Conservation (phyloP, 2,797 vertebrate genomes). For the Phoxinus dragarum region DNA sequence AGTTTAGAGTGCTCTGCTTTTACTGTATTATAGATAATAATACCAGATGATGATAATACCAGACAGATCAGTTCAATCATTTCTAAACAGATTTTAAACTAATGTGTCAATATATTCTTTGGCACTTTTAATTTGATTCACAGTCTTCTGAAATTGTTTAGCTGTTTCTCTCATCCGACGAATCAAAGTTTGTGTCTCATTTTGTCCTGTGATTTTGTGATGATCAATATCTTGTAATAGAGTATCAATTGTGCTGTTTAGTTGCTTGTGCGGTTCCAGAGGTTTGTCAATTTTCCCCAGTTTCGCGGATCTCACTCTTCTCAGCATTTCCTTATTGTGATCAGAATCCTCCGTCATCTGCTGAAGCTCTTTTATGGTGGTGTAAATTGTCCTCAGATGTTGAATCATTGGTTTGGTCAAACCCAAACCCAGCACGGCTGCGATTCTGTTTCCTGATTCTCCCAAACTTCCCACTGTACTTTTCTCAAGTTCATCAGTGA, state of each 20-base stretch:
- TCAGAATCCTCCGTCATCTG: rapidly evolving
- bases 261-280: rapidly evolving
- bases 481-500: not conserved
- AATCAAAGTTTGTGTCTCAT: not conserved
- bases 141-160: not conserved
- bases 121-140: not conserved
- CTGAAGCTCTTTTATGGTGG: not conserved
- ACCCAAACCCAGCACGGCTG: too few relatives aligned
- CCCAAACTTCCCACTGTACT: too few relatives aligned
- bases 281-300: not conserved
- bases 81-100: too few relatives aligned
- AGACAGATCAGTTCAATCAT: too few relatives aligned
- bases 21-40: too few relatives aligned
- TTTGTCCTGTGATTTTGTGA: rapidly evolving
- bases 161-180: not conserved
- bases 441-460: too few relatives aligned
- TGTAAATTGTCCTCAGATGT: not conserved
- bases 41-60: too few relatives aligned
- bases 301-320: not conserved
- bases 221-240: not conserved
- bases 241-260: rapidly evolving
- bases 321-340: not conserved
- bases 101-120: not conserved
- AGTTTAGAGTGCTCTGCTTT: too few relatives aligned
- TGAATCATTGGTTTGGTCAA: too few relatives aligned